Evolutionary conservation across 2,888 invertebrate species (phyloP), one percentile per base, ranked within the genome.

Genomic region (Callyntrura sp.): DNA sequence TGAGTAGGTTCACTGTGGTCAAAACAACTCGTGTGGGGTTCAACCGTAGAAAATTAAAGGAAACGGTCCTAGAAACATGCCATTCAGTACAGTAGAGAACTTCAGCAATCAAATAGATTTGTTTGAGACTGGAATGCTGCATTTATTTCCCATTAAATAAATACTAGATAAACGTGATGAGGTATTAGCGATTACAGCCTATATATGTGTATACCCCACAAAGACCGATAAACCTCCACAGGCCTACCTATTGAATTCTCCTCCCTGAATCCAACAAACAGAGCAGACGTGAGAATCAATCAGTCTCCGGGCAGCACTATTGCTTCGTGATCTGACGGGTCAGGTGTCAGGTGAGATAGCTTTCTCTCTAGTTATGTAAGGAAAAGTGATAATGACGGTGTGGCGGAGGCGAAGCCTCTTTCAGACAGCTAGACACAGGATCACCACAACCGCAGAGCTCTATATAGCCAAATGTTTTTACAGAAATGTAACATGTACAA

Each of bases 321-420:
- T 35, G 43, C 70, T 35, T 43, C n/a, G 70, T 43, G 70, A 70
- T 45, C 17, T 70, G 70, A 70, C 70, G 43, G 70, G 70, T 70
- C 35, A 70, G 70, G 70, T 70, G 70, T 70, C 70, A 70, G 70
- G 70, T 45, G 35, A 35, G 45, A 70, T 45, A 45, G 70, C 65
- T 65, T 65, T 70, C 43, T 35, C 65, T 28, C 25, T 65, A 28
- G 14, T 25, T 62, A 17, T 6, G 60, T 17, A 20, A 62, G 20
- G 4, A 14, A n/a, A 55, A 17, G n/a, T 55, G 17, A 5, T 55
- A 55, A 55, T 55, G 55, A 5, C 17, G n/a, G 12, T n/a, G n/a
- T 17, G n/a, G n/a, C 4, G n/a, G n/a, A n/a, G 14, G n/a, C 0
- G 14, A 55, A n/a, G 17, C 17, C n/a, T n/a, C 55, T 55, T 55